These are phyloP conservation scores for Microcebus ravelobensis DNA, from an alignment of 2,113 vertebrate species.

Conservation along the genomic window DNA sequence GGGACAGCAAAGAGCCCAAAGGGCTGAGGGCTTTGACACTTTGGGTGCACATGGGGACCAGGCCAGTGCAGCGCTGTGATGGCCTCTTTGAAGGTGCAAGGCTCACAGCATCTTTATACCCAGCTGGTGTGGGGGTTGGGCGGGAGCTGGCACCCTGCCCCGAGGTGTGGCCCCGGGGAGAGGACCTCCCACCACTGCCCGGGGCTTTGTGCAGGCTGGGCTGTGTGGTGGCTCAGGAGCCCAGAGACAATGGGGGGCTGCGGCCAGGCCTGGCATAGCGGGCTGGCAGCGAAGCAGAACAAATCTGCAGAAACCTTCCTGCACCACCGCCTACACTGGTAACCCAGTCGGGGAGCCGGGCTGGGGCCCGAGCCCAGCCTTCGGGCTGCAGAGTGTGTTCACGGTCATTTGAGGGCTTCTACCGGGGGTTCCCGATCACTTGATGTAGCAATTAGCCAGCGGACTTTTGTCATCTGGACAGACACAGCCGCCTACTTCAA, in stretches of 20 bases:
- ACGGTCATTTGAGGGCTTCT: conserved; percentile 87
- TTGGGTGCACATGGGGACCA: conserved; percentile 85
- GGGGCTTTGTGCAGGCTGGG: conserved; percentile 79
- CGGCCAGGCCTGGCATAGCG: conserved; percentile 79
- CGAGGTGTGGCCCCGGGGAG: conserved; percentile 86
- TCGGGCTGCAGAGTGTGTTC: conserved; percentile 84
- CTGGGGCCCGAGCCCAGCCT: conserved; percentile 45
- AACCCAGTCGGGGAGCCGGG: conserved; percentile 83
- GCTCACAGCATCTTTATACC: conserved; percentile 87
- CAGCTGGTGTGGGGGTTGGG: conserved; percentile 79
- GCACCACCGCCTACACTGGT: conserved; percentile 83
- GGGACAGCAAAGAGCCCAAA: conserved; percentile 55
- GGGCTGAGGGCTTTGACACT: conserved; percentile 81
- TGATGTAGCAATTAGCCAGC: conserved; percentile 94
- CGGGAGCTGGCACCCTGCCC: conserved; percentile 85
- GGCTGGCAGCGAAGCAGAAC: conserved; percentile 90
- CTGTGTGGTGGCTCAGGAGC: conserved; percentile 78
- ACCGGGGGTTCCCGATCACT: conserved; percentile 87
- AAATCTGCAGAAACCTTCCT: conserved; percentile 90
- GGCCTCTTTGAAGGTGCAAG: conserved; percentile 87
- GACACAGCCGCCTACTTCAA: conserved; percentile 89
- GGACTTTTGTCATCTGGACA: conserved; percentile 89
- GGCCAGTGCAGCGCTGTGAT: conserved; percentile 84
- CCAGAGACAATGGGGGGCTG: neutral
- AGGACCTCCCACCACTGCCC: conserved; percentile 74